phyloP scores from a whole-genome alignment of 2,888 invertebrate genomes.

The Parasteatoda lunata region DNA sequence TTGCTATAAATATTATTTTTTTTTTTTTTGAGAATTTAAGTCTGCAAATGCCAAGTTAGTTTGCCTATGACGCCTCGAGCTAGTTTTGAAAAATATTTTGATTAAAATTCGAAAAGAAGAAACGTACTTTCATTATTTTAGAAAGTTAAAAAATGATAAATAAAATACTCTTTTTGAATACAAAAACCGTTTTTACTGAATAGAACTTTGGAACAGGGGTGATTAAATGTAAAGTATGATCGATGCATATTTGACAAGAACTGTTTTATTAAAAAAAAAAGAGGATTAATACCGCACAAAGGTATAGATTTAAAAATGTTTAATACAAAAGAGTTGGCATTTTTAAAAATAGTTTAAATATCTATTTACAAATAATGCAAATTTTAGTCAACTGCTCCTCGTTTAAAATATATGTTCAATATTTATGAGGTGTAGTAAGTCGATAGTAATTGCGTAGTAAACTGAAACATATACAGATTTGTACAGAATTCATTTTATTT shows the following conservation, averaged over 20 bases:
- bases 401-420: too few species aligned
- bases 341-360: too few species aligned
- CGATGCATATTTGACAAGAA: neutral
- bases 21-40: conserved; percentile 29
- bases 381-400: too few species aligned
- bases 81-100: conserved; percentile 55
- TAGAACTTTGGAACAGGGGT: conserved; percentile 10
- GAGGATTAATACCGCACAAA: too few species aligned
- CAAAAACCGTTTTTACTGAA: conserved; percentile 7
- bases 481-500: too few species aligned
- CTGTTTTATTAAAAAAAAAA: too few species aligned
- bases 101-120: conserved; percentile 51
- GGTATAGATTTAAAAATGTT: too few species aligned
- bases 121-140: conserved; percentile 48
- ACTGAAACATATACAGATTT: too few species aligned
- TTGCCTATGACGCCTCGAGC: conserved; percentile 30
- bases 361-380: too few species aligned
- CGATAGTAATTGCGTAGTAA: too few species aligned
- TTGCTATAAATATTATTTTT: conserved; percentile 62
- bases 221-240: conserved; percentile 31
- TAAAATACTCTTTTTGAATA: conserved; percentile 13
- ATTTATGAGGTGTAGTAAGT: too few species aligned
- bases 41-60: conserved; percentile 15
- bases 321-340: too few species aligned
- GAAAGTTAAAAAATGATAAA: conserved; percentile 34